These are phyloP conservation scores for Zootermopsis nevadensis DNA, from an alignment of 2,888 invertebrate species.

Conservation along the genomic window DNA sequence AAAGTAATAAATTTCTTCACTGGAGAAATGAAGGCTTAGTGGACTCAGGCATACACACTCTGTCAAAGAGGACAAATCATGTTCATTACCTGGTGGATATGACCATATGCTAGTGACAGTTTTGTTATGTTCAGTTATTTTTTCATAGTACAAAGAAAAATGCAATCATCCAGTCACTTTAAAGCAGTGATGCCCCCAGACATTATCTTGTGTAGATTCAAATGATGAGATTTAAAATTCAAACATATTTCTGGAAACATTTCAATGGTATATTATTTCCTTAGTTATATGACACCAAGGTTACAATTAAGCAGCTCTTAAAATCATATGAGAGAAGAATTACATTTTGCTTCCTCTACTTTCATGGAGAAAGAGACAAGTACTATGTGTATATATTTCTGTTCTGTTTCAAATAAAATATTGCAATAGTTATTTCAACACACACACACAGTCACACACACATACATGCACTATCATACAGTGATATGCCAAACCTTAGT, in stretches of 20 bases:
- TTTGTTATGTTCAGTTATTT: background rate
- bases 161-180: background rate
- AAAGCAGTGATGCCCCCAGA: constrained; percentile 45
- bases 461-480: constrained; percentile 47
- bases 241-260: constrained; percentile 41
- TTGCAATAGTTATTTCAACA: constrained; percentile 44
- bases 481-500: constrained; percentile 49
- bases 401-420: constrained; percentile 47
- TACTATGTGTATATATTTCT: constrained; percentile 35
- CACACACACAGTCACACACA: constrained; percentile 45
- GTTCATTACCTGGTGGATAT: background rate
- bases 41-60: constrained; percentile 31
- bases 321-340: background rate
- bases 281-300: background rate
- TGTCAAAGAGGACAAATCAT: background rate
- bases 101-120: background rate
- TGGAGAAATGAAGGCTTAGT: constrained; percentile 28
- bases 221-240: constrained; percentile 38
- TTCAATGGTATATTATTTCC: background rate
- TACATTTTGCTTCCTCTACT: constrained; percentile 7
- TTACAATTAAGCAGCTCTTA: background rate
- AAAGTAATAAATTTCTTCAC: background rate
- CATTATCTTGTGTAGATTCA: constrained; percentile 37
- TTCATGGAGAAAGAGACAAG: constrained; percentile 34
- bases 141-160: constrained; percentile 31